Conservation (phyloP, 2,113 vertebrate species). For the Microcebus murinus region DNA sequence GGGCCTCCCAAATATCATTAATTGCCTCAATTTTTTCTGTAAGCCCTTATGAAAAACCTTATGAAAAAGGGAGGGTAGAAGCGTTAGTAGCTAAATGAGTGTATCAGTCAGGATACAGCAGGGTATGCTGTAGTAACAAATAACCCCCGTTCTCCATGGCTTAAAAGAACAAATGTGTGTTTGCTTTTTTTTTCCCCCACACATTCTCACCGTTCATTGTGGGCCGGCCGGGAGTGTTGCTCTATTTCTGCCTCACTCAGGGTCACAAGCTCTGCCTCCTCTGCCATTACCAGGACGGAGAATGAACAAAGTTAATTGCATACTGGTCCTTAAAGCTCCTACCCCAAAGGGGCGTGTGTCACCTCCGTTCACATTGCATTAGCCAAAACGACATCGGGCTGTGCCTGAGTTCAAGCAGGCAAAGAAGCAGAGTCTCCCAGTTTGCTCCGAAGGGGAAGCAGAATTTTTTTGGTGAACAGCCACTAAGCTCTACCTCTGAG, state of each 20-base stretch:
- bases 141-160: not conserved
- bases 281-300: not conserved
- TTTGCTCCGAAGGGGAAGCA: not conserved
- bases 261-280: not conserved
- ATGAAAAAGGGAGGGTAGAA: not conserved
- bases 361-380: conserved; percentile 10
- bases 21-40: not conserved
- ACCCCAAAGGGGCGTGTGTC: not conserved
- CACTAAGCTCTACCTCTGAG: too few species aligned
- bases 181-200: too few species aligned
- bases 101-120: not conserved
- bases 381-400: not conserved
- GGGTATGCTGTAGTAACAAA: not conserved
- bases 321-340: not conserved
- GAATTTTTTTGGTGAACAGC: not conserved
- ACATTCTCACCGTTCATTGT: not conserved
- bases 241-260: not conserved
- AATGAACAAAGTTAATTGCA: not conserved
- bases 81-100: not conserved
- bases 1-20: fast-evolving
- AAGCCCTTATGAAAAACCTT: not conserved
- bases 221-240: fast-evolving
- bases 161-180: not conserved
- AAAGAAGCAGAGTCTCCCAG: not conserved
- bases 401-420: not conserved